Percentiles rank a stretch among this genome's conserved stretches.
phyloP scores from a whole-genome alignment of 1,140 invertebrate species.

The Drosophila mayri region DNA sequence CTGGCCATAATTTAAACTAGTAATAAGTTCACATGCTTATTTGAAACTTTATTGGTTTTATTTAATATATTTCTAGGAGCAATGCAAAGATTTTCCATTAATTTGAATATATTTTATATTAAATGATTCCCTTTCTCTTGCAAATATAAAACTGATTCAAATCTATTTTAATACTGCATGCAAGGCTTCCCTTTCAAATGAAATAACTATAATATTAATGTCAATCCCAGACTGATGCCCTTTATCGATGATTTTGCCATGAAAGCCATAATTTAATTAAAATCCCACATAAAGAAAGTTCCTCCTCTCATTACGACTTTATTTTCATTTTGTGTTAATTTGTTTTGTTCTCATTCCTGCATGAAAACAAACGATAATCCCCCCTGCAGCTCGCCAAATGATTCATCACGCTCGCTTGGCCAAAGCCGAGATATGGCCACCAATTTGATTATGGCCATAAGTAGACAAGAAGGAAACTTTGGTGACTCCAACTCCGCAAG shows the following conservation, averaged over 20 bases:
- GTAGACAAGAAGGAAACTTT: constrained; percentile 58
- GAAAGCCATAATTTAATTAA: constrained; percentile 37
- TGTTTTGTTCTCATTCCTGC: constrained; percentile 12
- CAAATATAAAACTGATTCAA: not conserved
- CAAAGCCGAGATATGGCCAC: constrained; percentile 39
- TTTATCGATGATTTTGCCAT: constrained; percentile 1
- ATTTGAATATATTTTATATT: not conserved
- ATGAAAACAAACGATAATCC: constrained; percentile 40
- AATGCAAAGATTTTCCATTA: not conserved
- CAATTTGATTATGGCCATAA: constrained; percentile 75
- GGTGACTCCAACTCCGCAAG: constrained; percentile 31
- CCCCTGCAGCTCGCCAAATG: constrained; percentile 36
- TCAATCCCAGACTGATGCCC: not conserved
- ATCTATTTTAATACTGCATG: not conserved
- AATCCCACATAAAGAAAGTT: constrained; percentile 15
- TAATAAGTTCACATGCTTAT: not conserved
- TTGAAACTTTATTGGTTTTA: not conserved
- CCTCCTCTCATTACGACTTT: not conserved
- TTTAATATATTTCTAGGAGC: not conserved
- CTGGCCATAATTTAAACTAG: not conserved
- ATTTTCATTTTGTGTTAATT: constrained; percentile 30
- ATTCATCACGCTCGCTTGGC: constrained; percentile 42
- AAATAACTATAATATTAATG: not conserved
- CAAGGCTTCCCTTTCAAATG: not conserved
- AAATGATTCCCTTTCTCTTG: too few species aligned